Evolutionary conservation across 2,797 vertebrate species (phyloP).

Genomic region (Xyrichtys novacula): DNA sequence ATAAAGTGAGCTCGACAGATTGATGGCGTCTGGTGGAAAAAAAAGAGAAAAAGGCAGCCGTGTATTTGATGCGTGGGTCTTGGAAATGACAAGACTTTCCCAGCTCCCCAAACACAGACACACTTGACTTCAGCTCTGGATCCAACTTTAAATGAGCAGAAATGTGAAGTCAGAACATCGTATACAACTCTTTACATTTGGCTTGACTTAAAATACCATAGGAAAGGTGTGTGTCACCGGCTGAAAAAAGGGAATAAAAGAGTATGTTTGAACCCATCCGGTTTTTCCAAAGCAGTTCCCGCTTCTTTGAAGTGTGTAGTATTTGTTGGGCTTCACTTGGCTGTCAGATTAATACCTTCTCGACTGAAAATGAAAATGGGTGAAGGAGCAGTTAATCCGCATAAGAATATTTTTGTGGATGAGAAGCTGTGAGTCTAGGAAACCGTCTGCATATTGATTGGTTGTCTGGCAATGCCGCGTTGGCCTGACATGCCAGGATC

Average conservation of each 20-base stretch:
- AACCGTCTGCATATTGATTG: constrained; percentile 79
- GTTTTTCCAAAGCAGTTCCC: constrained; percentile 63
- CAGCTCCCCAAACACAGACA: neutral
- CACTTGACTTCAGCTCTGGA: neutral
- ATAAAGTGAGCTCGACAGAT: constrained; percentile 19
- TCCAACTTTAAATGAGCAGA: constrained; percentile 36
- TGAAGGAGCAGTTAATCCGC: constrained; percentile 83
- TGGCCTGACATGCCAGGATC: constrained; percentile 63
- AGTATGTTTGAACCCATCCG: constrained; percentile 71
- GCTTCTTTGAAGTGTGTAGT: constrained; percentile 81
- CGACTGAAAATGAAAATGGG: constrained; percentile 84
- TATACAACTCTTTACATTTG: constrained; percentile 32
- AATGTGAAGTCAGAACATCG: constrained; percentile 26
- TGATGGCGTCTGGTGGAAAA: constrained; percentile 8
- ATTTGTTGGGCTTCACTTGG: constrained; percentile 83
- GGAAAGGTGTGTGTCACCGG: constrained; percentile 48
- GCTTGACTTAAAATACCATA: constrained; percentile 37
- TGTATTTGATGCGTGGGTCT: neutral
- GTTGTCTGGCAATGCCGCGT: constrained; percentile 64
- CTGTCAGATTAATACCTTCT: constrained; percentile 85
- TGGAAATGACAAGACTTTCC: neutral
- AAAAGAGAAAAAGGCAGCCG: neutral
- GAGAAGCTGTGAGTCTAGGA: constrained; percentile 72
- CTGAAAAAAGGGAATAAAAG: constrained; percentile 70
- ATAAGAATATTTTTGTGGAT: constrained; percentile 77